Conservation (phyloP, 2,888 invertebrate genomes). For the Ceriagrion tenellum region DNA sequence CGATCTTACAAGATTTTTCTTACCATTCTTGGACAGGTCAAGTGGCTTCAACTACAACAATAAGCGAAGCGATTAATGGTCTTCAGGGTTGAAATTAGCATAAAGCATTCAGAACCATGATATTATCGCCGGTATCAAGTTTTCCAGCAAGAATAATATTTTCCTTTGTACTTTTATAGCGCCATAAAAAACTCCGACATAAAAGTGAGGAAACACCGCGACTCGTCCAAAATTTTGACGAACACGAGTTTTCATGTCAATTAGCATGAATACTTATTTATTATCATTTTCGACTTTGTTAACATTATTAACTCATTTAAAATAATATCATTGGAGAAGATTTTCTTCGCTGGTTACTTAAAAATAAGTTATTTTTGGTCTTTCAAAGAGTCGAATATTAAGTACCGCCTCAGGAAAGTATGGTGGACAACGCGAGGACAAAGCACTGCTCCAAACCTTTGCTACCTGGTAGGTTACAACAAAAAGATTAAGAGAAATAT, state of each 20-base stretch:
- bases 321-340: too few relatives aligned
- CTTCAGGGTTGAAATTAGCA: background rate
- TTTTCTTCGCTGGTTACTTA: too few relatives aligned
- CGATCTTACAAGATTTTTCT: background rate
- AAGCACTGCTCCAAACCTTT: too few relatives aligned
- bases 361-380: too few relatives aligned
- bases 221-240: background rate
- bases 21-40: background rate
- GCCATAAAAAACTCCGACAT: background rate
- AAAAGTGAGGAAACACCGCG: background rate
- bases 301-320: too few relatives aligned
- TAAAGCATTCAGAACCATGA: background rate
- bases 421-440: too few relatives aligned
- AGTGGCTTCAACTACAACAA: background rate
- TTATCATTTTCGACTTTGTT: too few relatives aligned
- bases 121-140: background rate
- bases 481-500: background rate
- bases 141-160: background rate
- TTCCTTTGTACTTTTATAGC: background rate
- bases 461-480: too few relatives aligned
- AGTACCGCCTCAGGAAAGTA: too few relatives aligned
- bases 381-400: too few relatives aligned
- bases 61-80: background rate
- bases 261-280: background rate
- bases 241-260: background rate